Base-by-base conservation (phyloP, 2,888 invertebrate species). In the Dicyrtomina minuta region DNA sequence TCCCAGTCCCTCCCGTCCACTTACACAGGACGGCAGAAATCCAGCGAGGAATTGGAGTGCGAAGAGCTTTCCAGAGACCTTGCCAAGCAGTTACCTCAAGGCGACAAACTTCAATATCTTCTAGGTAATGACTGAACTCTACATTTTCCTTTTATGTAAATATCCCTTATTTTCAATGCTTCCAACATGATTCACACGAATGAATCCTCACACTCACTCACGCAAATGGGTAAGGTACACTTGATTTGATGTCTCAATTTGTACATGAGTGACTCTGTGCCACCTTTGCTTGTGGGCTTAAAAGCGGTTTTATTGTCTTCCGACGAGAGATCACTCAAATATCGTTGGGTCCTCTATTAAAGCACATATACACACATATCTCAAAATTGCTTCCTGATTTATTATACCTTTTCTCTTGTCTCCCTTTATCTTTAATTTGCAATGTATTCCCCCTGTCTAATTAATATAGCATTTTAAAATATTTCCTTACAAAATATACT, bases 21-120 rank as follows among this genome's bases (percentile, higher is more conserved):
- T 1, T 75, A 77, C 66, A 73, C 71, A 1, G 78, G 76, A 55
- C 84, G 88, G 72, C 86, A 86, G 79, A 88, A 88, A 77, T 83
- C 87, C 55, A 86, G 88, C 75, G 91, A 91, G 80, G 92, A 92
- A 82, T 85, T 90, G 76, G 91, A 90, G 79, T 91, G 90, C 83
- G 91, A 92, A 80, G 85, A 87, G 78, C 83, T 90, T 71, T 84
- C 84, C 5, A 80, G 82, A 79, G 84, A 84, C 74, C 81, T 84
- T 60, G 83, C 80, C 67, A 81, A 81, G 68, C 81, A 81, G 68
- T 80, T 82, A 26, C 82, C 82, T 66, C 79, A 79, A 61, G 80
- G 81, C 27, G 89, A 89, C 79, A 87, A 87, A 79, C 85, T 90
- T 70, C 86, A 88, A 80, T 86, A 87, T 72, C 85, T 90, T 74